These are phyloP conservation scores for Drosophila lacteicornis DNA, from an alignment of 1,140 invertebrate species.

Conservation along the genomic window DNA sequence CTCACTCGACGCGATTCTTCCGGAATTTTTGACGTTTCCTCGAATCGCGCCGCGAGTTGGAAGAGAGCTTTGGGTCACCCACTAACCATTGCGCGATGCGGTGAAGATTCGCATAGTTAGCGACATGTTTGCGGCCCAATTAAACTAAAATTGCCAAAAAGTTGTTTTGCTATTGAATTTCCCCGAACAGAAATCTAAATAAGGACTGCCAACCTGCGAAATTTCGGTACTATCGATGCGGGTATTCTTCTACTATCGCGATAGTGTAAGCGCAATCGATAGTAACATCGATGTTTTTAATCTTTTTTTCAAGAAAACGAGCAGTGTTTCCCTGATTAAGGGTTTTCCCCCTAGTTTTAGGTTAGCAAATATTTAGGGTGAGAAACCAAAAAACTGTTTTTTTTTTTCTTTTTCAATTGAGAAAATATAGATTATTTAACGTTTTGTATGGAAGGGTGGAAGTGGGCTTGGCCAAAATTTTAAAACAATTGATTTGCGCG, in stretches of 20 bases:
- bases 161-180: constrained; percentile 48
- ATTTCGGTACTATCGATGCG: not conserved
- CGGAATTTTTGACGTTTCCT: not conserved
- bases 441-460: too few relatives aligned
- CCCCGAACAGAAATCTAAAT: constrained; percentile 16
- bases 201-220: constrained; percentile 2
- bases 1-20: constrained; percentile 40
- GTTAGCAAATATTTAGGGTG: too few relatives aligned
- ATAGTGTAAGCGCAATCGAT: not conserved
- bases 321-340: too few relatives aligned
- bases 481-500: too few relatives aligned
- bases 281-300: too few relatives aligned
- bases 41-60: not conserved
- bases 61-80: not conserved
- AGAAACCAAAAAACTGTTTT: too few relatives aligned
- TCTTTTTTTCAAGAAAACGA: too few relatives aligned
- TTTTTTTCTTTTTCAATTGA: too few relatives aligned
- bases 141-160: constrained; percentile 26
- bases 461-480: too few relatives aligned
- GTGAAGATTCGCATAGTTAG: constrained; percentile 73
- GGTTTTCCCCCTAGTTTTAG: too few relatives aligned
- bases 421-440: too few relatives aligned
- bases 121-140: constrained; percentile 67
- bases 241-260: not conserved
- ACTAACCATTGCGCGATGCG: constrained; percentile 75